Base-by-base conservation (phyloP, 2,797 vertebrate species). In the Orientallactaga sibirica region DNA sequence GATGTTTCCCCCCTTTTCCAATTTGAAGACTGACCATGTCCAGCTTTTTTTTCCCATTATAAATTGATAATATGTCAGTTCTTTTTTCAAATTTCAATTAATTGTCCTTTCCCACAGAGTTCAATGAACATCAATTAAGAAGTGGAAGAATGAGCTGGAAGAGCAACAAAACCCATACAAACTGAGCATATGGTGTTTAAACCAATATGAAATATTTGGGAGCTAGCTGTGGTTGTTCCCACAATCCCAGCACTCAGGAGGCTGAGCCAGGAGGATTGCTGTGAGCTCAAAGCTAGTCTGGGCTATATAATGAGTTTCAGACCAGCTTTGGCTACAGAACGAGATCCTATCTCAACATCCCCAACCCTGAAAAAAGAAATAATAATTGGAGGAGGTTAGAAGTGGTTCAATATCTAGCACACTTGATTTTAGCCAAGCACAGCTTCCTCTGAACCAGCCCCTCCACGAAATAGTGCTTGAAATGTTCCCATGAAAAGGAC, bases 401-500 rank as follows among this genome's bases (percentile, higher is more conserved):
- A 87, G 55, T 33, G 37, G 18, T 22, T 37, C 16, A 78, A 20
- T 87, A 87, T 80, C 24, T 14, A 81, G 25, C 75, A 73, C 20
- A 11, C 37, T 86, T 88, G 67, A 18, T 74, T 90, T 92, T 85
- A 83, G 78, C 74, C 66, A 94, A 94, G 88, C 25, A 83, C 48
- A 87, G 58, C 70, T 94, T 95, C 41, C 78, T 43, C 87, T 66
- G 86, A 96, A 97, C 95, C 86, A 43, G 27, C 33, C 80, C 16
- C 55, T 48, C 48, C 48, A 48, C 55, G 15, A 14, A 10, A 43
- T 93, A 92, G 88, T 64, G 48, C 83, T 94, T 93, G 68, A 96
- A 93, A 92, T 85, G 80, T 89, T 96, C 96, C 95, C 94, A 94
- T 70, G 55, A 95, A 94, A 94, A 94, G 67, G 86, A 96, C 85